A percentile compares a stretch with the other conserved stretches of the same genome.
These are phyloP conservation scores for Perithous albicinctus DNA, from an alignment of 2,888 invertebrate genomes.

Conservation along the genomic window DNA sequence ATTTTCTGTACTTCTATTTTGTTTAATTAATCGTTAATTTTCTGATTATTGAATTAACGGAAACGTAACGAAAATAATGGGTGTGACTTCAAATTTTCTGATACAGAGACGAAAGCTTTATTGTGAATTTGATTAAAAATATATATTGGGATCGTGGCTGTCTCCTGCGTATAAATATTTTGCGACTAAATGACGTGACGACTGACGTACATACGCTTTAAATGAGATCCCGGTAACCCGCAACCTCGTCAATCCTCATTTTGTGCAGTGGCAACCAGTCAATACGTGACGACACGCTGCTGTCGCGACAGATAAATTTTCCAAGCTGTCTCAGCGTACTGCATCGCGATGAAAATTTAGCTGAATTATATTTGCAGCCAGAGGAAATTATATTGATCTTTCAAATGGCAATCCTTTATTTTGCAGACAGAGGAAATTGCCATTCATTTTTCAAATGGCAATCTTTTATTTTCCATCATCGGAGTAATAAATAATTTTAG, in stretches of 20 bases:
- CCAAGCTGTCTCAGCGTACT: constrained; percentile 2
- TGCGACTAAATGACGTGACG: constrained; percentile 75
- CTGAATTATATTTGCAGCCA: neutral
- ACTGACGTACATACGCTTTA: constrained; percentile 61
- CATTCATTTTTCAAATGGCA: neutral
- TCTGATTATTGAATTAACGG: neutral
- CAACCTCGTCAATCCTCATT: constrained; percentile 66
- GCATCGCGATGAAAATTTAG: neutral
- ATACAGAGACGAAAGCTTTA: constrained; percentile 20
- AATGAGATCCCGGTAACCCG: constrained; percentile 33
- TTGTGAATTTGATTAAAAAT: constrained; percentile 51
- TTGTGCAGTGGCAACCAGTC: constrained; percentile 57
- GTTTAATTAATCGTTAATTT: neutral
- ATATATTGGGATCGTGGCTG: constrained; percentile 31
- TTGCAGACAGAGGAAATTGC: no score
- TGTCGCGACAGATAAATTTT: constrained; percentile 21
- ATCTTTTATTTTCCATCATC: neutral
- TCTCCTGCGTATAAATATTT: constrained; percentile 63
- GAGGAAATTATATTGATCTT: neutral
- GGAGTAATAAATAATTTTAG: neutral
- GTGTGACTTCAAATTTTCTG: constrained; percentile 18
- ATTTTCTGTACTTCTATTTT: no score
- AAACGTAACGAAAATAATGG: no score
- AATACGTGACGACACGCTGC: constrained; percentile 20
- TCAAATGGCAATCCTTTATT: neutral